phyloP scores from a whole-genome alignment of 2,888 invertebrate genomes.

The Napeogenes sylphis region DNA sequence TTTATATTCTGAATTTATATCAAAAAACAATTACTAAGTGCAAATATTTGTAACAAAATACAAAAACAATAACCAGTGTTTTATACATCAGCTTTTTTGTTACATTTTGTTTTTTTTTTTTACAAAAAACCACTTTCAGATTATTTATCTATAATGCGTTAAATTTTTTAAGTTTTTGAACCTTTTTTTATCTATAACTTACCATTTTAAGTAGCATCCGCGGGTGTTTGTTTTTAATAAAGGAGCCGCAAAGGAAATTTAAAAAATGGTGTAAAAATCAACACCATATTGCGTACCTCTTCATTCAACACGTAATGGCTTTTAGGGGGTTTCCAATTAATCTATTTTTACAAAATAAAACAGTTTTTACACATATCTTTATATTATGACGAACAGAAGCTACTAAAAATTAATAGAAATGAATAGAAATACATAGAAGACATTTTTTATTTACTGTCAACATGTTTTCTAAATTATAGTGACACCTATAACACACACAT shows the following conservation, averaged over 20 bases:
- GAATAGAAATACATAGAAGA: too few relatives aligned
- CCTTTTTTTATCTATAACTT: constrained; percentile 15
- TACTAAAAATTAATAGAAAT: too few relatives aligned
- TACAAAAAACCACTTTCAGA: neutral
- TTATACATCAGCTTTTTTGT: too few relatives aligned
- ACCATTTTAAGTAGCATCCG: constrained; percentile 39
- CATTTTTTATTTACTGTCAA: too few relatives aligned
- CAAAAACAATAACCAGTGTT: neutral
- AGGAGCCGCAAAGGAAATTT: constrained; percentile 43
- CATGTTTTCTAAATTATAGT: too few relatives aligned
- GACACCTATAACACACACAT: neutral
- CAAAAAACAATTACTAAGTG: neutral
- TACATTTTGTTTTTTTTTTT: neutral
- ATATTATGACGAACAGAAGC: too few relatives aligned
- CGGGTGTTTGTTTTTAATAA: constrained; percentile 58
- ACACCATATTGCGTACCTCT: constrained; percentile 41
- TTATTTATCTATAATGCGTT: constrained; percentile 25
- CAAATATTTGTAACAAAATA: neutral
- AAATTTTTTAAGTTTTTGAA: constrained; percentile 24
- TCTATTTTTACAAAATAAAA: too few relatives aligned
- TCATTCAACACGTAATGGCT: constrained; percentile 9
- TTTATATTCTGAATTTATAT: neutral
- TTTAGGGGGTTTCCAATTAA: neutral
- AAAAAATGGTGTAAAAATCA: constrained; percentile 61
- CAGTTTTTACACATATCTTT: too few relatives aligned